Base-by-base conservation (phyloP, 2,113 vertebrate genomes). In the Strix aluco region DNA sequence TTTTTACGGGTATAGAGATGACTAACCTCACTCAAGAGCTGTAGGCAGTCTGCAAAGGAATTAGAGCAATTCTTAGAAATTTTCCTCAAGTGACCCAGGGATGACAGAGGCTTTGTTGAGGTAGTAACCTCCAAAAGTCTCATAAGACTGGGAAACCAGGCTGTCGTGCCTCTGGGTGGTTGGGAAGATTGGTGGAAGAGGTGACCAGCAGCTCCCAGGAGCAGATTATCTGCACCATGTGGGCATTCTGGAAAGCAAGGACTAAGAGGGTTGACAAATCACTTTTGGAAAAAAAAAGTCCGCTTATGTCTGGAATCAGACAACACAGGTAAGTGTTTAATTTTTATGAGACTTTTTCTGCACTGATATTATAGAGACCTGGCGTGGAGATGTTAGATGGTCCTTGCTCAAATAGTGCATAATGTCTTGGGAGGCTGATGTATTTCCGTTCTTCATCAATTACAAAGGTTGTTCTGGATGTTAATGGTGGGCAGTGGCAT, bases 261-360 rank as follows among this genome's bases (percentile, higher is more conserved):
- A 47, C 57, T 67, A 34, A 67, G 40, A 52, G 27, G n/a, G 32
- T 30, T 84, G n/a, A 29, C 51, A 86, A 40, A 74, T 44, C 6
- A 34, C 44, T 80, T 59, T 18, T 1, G 3, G 57, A 6, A 16
- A 75, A 94, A 71, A 69, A 42, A 5, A 17, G 32, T 72, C 55
- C 26, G 3, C 32, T 81, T 54, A 21, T 7, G 11, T 83, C 27
- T 81, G 82, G 58, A 69, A 94, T 73, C 42, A 14, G 46, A 87
- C 52, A 63, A 63, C 6, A 12, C 23, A 67, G 93, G 94, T 96
- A 88, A 94, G 95, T 77, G 59, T 84, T 94, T 47, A n/a, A 79
- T 91, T 90, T 94, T 94, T 70, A 27, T 78, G 74, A 66, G 27
- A 30, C 15, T 72, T 79, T 62, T 78, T 62, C 59, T 94, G 29